Conservation (phyloP, 2,797 vertebrate species). For the Rhinatrema bivittatum region DNA sequence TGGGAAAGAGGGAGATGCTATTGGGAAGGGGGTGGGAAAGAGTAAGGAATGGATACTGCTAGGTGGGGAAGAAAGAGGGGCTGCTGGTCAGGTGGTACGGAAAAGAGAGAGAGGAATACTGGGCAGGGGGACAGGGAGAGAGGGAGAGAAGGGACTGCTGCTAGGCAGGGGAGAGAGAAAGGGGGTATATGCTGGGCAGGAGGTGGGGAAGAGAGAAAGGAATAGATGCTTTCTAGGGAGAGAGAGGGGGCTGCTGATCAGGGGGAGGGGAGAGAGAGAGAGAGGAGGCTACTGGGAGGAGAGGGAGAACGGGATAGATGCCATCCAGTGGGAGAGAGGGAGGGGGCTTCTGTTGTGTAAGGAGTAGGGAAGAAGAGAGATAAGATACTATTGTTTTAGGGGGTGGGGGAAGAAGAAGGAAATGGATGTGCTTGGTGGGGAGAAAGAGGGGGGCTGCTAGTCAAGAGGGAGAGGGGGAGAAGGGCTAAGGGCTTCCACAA, state of each 20-base stretch:
- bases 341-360: too few relatives aligned
- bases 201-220: not conserved
- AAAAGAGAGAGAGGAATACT: not conserved
- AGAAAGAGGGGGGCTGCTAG: too few relatives aligned
- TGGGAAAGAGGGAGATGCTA: too few relatives aligned
- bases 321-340: not conserved
- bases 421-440: not conserved
- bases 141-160: not conserved
- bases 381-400: not conserved
- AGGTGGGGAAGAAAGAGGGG: not conserved
- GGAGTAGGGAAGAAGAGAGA: not conserved
- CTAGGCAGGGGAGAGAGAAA: not conserved
- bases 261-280: not conserved
- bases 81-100: not conserved
- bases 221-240: too few relatives aligned
- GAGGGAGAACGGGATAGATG: not conserved
- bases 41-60: too few relatives aligned
- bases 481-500: too few relatives aligned
- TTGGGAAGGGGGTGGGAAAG: too few relatives aligned
- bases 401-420: not conserved
- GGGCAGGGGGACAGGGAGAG: not conserved
- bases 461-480: too few relatives aligned
- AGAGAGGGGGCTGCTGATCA: not conserved
- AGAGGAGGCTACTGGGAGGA: not conserved
- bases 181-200: not conserved